Evolutionary conservation across 2,888 invertebrate genomes (phyloP).

Genomic region (Coelogynopora nodosa): DNA sequence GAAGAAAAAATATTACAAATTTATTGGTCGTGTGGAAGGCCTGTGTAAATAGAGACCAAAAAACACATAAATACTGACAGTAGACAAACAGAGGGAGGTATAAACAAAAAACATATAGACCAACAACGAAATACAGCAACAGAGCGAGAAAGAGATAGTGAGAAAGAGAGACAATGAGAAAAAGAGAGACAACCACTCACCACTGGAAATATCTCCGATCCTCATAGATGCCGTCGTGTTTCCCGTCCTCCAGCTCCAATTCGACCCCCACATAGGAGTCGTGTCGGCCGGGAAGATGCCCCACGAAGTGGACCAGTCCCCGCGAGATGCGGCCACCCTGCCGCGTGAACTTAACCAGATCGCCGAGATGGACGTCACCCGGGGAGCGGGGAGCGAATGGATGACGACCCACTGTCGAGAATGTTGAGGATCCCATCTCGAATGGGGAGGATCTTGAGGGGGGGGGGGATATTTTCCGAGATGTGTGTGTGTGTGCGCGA

Average conservation of each 20-base stretch:
- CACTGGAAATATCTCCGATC: conserved; percentile 59
- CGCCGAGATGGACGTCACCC: conserved; percentile 56
- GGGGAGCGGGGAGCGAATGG: conserved; percentile 59
- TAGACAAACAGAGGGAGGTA: neutral
- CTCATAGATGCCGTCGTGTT: conserved; percentile 61
- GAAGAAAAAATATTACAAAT: too few relatives aligned
- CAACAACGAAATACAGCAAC: too few relatives aligned
- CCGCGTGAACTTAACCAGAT: conserved; percentile 60
- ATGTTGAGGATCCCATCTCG: neutral
- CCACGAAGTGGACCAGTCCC: conserved; percentile 59
- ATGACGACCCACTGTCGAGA: conserved; percentile 53
- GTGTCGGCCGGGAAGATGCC: conserved; percentile 58
- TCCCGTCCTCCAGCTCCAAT: conserved; percentile 61
- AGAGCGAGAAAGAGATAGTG: too few relatives aligned
- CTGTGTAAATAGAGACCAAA: too few relatives aligned
- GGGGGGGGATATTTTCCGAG: too few relatives aligned
- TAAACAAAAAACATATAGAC: neutral
- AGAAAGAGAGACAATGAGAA: too few relatives aligned
- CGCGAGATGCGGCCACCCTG: conserved; percentile 59
- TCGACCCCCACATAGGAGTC: conserved; percentile 60
- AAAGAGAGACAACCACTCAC: conserved; percentile 54
- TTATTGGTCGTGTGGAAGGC: too few relatives aligned
- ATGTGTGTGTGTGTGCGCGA: too few relatives aligned
- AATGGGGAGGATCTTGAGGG: neutral
- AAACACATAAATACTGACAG: too few relatives aligned